phyloP scores from a whole-genome alignment of 2,888 invertebrate genomes.

The Acleris laterana region DNA sequence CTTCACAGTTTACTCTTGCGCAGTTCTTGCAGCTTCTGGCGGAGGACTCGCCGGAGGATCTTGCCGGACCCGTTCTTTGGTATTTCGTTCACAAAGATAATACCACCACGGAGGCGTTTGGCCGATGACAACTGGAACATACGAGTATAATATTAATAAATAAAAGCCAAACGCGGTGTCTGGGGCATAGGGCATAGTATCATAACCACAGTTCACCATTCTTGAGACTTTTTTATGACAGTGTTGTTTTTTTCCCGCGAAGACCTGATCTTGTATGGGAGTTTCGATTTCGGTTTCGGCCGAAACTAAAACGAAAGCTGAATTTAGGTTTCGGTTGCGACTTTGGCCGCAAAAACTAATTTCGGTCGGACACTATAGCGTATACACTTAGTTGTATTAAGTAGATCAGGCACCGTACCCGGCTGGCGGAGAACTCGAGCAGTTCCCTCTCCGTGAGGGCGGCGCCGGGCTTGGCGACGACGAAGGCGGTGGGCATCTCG shows the following conservation, averaged over 20 bases:
- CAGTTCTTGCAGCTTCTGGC: conserved; percentile 46
- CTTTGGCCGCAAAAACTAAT: too few species aligned
- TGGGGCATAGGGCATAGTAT: too few species aligned
- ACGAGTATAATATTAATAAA: conserved; percentile 1
- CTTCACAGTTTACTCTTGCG: conserved; percentile 56
- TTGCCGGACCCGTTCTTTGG: conserved; percentile 91
- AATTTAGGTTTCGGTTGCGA: too few species aligned
- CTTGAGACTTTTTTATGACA: too few species aligned
- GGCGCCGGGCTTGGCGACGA: conserved; percentile 84
- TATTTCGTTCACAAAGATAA: conserved; percentile 86
- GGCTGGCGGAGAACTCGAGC: conserved; percentile 74
- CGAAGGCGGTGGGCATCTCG: conserved; percentile 90
- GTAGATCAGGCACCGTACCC: background rate
- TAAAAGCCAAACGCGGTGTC: too few species aligned
- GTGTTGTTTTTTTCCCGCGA: too few species aligned
- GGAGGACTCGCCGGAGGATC: conserved; percentile 84
- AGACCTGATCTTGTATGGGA: too few species aligned
- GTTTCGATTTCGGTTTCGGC: too few species aligned
- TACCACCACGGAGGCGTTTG: conserved; percentile 88
- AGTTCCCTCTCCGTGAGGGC: conserved; percentile 83
- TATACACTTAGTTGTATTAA: conserved; percentile 18
- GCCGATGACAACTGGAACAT: conserved; percentile 77
- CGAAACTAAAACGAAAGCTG: too few species aligned
- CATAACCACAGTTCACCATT: too few species aligned
- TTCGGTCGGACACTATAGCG: background rate